A percentile compares a stretch with the other conserved stretches of the same genome.
Evolutionary conservation across 2,888 invertebrate genomes (phyloP).

Genomic region (Aphidoletes aphidimyza): DNA sequence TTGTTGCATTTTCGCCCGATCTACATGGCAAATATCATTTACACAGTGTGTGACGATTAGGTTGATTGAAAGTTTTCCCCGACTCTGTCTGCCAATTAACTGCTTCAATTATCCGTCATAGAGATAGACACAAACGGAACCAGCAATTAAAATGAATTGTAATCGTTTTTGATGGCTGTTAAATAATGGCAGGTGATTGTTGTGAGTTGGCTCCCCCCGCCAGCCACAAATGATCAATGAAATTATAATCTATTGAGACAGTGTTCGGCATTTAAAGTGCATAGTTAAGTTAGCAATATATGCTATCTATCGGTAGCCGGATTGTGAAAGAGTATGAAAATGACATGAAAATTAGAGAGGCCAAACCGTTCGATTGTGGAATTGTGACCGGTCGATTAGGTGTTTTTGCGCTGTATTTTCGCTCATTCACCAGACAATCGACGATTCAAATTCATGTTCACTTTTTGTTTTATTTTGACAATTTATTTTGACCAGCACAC

Average conservation of each 20-base stretch:
- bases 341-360: neutral
- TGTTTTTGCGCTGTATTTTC: neutral
- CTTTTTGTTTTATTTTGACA: neutral
- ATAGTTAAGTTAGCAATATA: too few relatives aligned
- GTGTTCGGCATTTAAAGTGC: neutral
- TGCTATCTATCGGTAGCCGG: too few relatives aligned
- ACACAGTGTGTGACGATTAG: neutral
- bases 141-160: neutral
- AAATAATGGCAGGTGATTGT: neutral
- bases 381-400: neutral
- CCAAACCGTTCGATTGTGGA: neutral
- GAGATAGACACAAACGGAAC: neutral
- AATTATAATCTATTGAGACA: neutral
- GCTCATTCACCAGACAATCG: neutral
- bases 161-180: slow-evolving; percentile 42
- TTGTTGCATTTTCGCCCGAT: neutral
- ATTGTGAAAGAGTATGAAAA: neutral
- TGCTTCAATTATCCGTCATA: neutral
- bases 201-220: too few relatives aligned
- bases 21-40: slow-evolving; percentile 43
- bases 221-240: slow-evolving; percentile 3
- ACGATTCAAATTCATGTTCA: neutral
- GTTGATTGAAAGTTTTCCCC: neutral
- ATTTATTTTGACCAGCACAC: neutral
- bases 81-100: neutral